Evolutionary conservation across 64 coral and sea anemone species (phyloP), one percentile per base, ranked within the genome.

Genomic region (Anthopleura sola): DNA sequence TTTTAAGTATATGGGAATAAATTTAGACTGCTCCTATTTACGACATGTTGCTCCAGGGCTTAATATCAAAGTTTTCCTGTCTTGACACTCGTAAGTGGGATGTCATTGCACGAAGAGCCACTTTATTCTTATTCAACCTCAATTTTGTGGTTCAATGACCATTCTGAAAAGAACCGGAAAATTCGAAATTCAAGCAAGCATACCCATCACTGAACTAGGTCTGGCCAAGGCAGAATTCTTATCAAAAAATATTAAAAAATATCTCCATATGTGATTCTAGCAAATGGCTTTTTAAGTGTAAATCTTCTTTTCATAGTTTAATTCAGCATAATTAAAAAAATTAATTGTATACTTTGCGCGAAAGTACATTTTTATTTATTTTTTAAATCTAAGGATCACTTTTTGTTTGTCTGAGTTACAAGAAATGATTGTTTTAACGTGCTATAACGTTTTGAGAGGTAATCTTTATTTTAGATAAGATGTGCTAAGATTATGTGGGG

Each of bases 31-130:
- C 12, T 7, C 28, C 66, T 71, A 71, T 71, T 71, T 71, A 71
- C 66, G 66, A 71, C 29, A 71, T 14, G 3, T 34, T 34, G 66
- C 66, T 71, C 66, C 31, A 71, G 66, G 66, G 50, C 7, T 29
- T 15, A 71, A 71, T 71, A 71, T 71, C 66, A 71, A 71, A 71
- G 66, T 71, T 71, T 71, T 71, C 29, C 24, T 71, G 14, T n/a
- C 66, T 71, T 71, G 28, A 71, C 26, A 15, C 28, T 15, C 15
- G 26, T 71, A 71, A 71, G 66, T 71, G 28, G 26, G 3, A 71
- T 71, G 66, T 71, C 66, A 71, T 71, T 71, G 34, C 12, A 16
- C 11, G 28, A 71, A 32, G 29, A 34, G 66, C 28, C 26, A 3
- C 29, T 71, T 71, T 71, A 36, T 31, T 71, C 66, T 12, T 71